Evolutionary conservation across 2,113 vertebrate species (phyloP).

Genomic region (Bos taurus): DNA sequence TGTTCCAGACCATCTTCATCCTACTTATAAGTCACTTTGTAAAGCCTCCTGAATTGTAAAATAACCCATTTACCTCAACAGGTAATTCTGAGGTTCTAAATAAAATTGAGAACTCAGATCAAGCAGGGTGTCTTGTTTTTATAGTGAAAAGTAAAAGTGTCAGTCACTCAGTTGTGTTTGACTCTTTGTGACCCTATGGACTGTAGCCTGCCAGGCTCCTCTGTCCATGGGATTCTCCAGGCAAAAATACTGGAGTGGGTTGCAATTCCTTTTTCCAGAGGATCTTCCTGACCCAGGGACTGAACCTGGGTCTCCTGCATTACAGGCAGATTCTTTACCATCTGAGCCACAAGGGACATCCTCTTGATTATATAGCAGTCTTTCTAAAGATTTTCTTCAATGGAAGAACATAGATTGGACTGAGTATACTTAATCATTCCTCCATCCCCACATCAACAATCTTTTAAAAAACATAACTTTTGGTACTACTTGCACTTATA

Average conservation of each 20-base stretch:
- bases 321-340: background rate
- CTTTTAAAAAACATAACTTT: background rate
- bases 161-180: rapidly evolving
- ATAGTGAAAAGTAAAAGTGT: background rate
- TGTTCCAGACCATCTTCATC: background rate
- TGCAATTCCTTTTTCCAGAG: background rate
- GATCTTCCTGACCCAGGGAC: background rate
- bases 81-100: background rate
- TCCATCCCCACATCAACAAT: background rate
- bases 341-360: background rate
- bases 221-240: background rate
- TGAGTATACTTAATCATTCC: background rate
- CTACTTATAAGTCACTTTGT: background rate
- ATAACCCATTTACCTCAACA: background rate
- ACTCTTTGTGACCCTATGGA: background rate
- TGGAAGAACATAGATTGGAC: background rate
- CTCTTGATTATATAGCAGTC: background rate
- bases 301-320: background rate
- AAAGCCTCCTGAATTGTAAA: background rate
- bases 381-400: background rate
- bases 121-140: background rate
- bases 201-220: background rate
- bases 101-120: background rate
- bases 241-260: background rate
- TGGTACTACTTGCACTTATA: background rate